Evolutionary conservation across 53 echinoderm and acorn worm species (phyloP), one percentile per base, ranked within the genome.

Genomic region (Zoroaster sp.): DNA sequence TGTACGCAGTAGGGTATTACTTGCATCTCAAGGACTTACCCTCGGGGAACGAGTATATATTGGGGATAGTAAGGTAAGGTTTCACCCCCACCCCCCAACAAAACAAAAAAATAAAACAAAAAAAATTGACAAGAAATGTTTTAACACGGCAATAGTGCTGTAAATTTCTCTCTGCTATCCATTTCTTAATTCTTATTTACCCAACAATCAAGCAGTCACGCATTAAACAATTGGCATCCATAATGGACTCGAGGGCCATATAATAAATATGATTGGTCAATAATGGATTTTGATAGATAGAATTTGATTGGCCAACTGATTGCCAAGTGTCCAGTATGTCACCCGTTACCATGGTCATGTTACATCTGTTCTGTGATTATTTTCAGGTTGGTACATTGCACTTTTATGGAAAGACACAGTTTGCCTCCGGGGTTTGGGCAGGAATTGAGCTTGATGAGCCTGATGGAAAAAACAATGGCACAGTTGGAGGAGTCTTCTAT

Each of bases 401-500:
- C 34, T 89, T 89, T 35, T 93, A 77, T 68, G 93, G 93, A 17
- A 80, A 31, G 15, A 93, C 93, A 1, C 69, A 83, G 8, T 93
- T 93, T 93, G 89, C 89, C 39, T 38, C 86, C 4, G 93, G 93
- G 3, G 12, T 75, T 4, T 93, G 89, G 93, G 93, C 86, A 4
- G 93, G 93, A 7, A 89, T 93, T 45, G 89, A 89, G 45, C 53
- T 93, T 5, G 85, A 83, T 8, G 93, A 86, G 21, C 66, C 89
- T 13, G 70, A 83, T 3, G 93, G 93, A 5, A 93, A 93, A 37
- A 89, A 93, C 37, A 59, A 86, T 37, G 89, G 93, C 25, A 89
- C 85, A 41, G 76, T 89, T 10, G 75, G 67, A 4, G 89, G 86
- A 0, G 75, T 89, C 46, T 28, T 37, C 6, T 89, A 89, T 36